A percentile compares a stretch with the other conserved stretches of the same genome.
Evolutionary conservation across 2,797 vertebrate species (phyloP).

Genomic region (Enteromius trimaculatus): DNA sequence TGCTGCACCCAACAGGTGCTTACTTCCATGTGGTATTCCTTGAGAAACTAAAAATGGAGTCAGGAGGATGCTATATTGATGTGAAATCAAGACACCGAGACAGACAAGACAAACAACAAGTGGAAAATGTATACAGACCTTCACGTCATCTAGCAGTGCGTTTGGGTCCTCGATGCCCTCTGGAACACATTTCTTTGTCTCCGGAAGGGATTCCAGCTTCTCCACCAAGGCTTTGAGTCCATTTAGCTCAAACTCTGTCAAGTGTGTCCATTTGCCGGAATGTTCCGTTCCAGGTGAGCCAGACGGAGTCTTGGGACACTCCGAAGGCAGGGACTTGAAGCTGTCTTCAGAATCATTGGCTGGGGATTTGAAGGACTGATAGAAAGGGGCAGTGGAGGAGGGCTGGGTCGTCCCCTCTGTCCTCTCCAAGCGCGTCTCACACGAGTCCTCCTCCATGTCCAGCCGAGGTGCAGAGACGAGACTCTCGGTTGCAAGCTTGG

Average conservation of each 20-base stretch:
- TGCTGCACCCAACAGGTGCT: not conserved
- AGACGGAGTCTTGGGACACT: conserved; percentile 86
- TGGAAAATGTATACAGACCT: conserved; percentile 76
- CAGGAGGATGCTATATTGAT: not conserved
- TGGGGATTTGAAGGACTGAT: conserved; percentile 82
- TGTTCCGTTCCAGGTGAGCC: conserved; percentile 85
- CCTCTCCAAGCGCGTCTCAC: conserved; percentile 80
- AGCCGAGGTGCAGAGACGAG: conserved; percentile 87
- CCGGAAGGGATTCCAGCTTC: conserved; percentile 93
- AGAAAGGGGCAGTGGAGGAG: conserved; percentile 63
- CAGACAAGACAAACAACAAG: not conserved
- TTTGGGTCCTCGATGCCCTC: conserved; percentile 90
- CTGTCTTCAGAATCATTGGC: conserved; percentile 89
- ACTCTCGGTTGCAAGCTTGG: conserved; percentile 85
- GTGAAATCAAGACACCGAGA: not conserved
- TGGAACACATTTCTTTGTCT: conserved; percentile 92
- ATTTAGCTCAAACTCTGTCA: conserved; percentile 93
- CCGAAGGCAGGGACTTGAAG: conserved; percentile 76
- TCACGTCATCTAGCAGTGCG: conserved; percentile 91
- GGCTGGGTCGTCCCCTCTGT: conserved; percentile 70
- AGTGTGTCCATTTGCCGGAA: conserved; percentile 85
- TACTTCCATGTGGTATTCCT: not conserved
- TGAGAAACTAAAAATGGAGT: not conserved
- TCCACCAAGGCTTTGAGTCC: conserved; percentile 92
- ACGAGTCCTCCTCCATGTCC: conserved; percentile 91